Percentiles rank a stretch among this genome's conserved stretches.
Conservation (phyloP, 2,113 vertebrate genomes). For the Charadrius vociferus region DNA sequence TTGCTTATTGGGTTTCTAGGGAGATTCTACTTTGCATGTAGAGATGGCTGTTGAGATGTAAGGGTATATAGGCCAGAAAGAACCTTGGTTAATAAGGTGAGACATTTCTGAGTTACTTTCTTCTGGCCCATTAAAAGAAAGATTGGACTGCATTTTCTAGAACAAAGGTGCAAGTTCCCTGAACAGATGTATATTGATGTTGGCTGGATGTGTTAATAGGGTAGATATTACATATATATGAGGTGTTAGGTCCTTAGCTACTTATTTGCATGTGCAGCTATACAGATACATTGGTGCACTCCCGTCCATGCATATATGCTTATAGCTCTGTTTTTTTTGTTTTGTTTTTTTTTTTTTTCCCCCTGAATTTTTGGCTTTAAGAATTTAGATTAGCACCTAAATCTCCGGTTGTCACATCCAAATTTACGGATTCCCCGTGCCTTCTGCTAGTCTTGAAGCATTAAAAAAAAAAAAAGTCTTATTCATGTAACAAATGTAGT, state of each 20-base stretch:
- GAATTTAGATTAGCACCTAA: neutral
- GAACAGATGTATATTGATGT: neutral
- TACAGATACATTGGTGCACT: neutral
- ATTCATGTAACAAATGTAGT: neutral
- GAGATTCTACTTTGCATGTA: neutral
- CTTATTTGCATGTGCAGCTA: neutral
- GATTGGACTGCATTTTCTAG: neutral
- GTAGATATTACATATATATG: neutral
- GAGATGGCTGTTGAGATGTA: neutral
- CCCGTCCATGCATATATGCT: neutral
- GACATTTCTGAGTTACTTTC: neutral
- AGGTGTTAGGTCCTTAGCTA: slow-evolving; percentile 14
- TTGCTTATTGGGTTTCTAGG: neutral
- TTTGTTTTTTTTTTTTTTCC: neutral
- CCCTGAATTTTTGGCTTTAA: neutral
- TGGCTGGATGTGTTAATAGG: slow-evolving; percentile 35
- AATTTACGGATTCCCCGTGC: neutral
- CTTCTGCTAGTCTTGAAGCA: neutral
- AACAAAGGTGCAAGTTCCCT: neutral
- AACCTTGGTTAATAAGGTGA: neutral
- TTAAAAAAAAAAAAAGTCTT: neutral
- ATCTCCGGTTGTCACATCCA: neutral
- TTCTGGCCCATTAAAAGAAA: neutral
- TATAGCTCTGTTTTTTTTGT: neutral
- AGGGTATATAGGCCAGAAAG: neutral